Evolutionary conservation across 2,113 vertebrate species (phyloP).

Genomic region (Heterotilapia buettikoferi): DNA sequence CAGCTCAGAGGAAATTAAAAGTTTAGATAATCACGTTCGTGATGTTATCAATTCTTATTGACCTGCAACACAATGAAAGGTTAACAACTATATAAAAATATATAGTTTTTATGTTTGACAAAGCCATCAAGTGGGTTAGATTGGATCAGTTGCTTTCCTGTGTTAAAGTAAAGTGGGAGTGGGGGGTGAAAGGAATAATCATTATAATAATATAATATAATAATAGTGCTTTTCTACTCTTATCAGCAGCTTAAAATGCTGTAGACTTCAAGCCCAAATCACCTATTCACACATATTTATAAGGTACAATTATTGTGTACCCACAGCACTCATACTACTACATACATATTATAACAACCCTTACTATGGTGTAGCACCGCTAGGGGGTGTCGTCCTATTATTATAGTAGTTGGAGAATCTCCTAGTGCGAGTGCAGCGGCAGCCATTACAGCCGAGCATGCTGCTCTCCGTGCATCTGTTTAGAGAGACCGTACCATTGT

Average conservation of each 20-base stretch:
- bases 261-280: not conserved
- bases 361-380: not conserved
- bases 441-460: not conserved
- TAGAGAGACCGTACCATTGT: not conserved
- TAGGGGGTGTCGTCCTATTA: not conserved
- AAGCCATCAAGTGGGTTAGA: not conserved
- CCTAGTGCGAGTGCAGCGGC: not conserved
- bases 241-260: not conserved
- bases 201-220: not conserved
- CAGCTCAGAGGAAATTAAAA: not conserved
- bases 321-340: not conserved
- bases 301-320: not conserved
- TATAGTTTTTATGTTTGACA: not conserved
- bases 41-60: not conserved
- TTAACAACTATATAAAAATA: not conserved
- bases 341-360: not conserved
- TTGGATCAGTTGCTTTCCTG: not conserved
- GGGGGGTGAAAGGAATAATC: not conserved
- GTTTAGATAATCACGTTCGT: not conserved
- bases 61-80: not conserved
- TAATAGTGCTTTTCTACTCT: not conserved
- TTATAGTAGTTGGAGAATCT: not conserved
- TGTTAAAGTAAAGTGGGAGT: not conserved
- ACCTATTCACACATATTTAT: not conserved
- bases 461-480: not conserved